A percentile compares a stretch with the other conserved stretches of the same genome.
phyloP scores from a whole-genome alignment of 2,797 vertebrate genomes.

The Dryobates pubescens region DNA sequence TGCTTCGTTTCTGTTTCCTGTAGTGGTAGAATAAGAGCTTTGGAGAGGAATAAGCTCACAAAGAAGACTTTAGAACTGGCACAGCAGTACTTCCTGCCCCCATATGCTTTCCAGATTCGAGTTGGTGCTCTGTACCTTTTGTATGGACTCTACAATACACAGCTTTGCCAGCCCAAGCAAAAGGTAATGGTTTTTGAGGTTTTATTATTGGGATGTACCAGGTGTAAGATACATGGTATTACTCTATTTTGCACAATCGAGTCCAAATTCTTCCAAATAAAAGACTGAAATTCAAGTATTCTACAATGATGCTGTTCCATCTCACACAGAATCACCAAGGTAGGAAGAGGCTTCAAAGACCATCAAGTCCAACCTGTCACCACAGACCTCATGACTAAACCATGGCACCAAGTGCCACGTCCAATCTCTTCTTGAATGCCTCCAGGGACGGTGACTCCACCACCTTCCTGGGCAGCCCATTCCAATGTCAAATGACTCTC shows the following conservation, averaged over 20 bases:
- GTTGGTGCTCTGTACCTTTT: constrained; percentile 92
- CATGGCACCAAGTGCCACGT: no score
- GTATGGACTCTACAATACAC: constrained; percentile 86
- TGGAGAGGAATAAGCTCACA: constrained; percentile 81
- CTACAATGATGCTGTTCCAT: background rate
- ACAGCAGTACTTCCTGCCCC: constrained; percentile 85
- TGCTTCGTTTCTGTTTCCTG: constrained; percentile 5
- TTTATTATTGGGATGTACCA: background rate
- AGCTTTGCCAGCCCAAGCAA: constrained; percentile 84
- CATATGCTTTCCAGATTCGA: constrained; percentile 92
- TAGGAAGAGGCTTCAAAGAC: no score
- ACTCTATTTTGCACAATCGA: background rate
- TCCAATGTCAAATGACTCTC: no score
- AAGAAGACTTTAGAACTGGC: constrained; percentile 81
- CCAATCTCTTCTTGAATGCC: no score
- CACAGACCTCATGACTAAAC: no score
- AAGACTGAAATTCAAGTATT: background rate
- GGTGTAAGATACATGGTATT: background rate
- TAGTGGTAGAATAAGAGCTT: constrained; percentile 81
- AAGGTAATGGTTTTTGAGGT: constrained; percentile 79
- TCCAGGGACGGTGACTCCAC: no score
- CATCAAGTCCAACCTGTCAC: no score
- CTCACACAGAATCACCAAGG: background rate
- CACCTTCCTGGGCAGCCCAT: no score
- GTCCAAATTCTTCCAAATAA: background rate